phyloP scores from a whole-genome alignment of 2,888 invertebrate genomes.

The Dascillus cervinus region DNA sequence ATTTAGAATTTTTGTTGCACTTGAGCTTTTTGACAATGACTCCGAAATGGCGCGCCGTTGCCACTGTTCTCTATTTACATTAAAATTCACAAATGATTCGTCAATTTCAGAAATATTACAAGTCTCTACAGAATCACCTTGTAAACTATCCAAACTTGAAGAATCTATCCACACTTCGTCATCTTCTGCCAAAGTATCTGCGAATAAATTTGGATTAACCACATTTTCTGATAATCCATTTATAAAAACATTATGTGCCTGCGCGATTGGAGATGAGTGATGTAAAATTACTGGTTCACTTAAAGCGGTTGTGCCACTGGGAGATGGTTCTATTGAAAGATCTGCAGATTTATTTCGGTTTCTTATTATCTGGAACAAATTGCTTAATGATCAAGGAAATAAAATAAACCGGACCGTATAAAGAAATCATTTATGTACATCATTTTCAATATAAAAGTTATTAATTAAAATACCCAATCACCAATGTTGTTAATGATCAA shows the following conservation, averaged over 20 bases:
- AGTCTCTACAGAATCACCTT: slow-evolving; percentile 3
- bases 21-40: no score
- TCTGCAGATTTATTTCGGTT: slow-evolving; percentile 25
- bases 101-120: slow-evolving; percentile 27
- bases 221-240: slow-evolving; percentile 17
- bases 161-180: not conserved
- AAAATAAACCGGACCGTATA: no score
- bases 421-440: no score
- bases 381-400: no score
- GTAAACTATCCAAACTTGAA: no score
- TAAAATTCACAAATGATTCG: slow-evolving; percentile 43
- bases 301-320: slow-evolving; percentile 11
- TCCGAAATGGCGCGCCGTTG: slow-evolving; percentile 53
- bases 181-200: not conserved
- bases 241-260: slow-evolving; percentile 24
- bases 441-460: no score
- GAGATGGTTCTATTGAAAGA: slow-evolving; percentile 20
- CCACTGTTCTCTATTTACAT: slow-evolving; percentile 53
- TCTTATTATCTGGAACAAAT: slow-evolving; percentile 28
- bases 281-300: slow-evolving; percentile 26
- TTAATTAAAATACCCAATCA: no score
- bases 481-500: no score
- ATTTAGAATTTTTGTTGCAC: no score
- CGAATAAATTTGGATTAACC: not conserved
- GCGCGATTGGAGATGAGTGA: slow-evolving; percentile 28